Percentiles rank a stretch among this genome's conserved stretches.
Conservation (phyloP, 2,797 vertebrate genomes). For the Danio tinwini region DNA sequence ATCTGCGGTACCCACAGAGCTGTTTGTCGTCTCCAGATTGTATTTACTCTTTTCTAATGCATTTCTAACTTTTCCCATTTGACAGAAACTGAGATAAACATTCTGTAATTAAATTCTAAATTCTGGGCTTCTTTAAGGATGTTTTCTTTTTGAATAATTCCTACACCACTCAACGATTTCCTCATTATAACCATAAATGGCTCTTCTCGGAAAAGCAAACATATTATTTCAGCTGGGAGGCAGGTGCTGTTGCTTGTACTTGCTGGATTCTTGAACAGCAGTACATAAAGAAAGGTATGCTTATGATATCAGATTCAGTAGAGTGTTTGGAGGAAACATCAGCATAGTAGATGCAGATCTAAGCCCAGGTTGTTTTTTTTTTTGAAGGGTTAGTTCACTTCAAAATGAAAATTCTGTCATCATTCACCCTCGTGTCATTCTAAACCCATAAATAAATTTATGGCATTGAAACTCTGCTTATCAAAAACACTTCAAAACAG, state of each 20-base stretch:
- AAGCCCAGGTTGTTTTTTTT: neutral
- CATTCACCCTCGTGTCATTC: no score
- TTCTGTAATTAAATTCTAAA: conserved; percentile 59
- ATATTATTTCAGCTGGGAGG: conserved; percentile 23
- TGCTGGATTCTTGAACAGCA: conserved; percentile 15
- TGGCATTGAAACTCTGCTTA: no score
- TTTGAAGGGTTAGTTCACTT: neutral
- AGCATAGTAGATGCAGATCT: neutral
- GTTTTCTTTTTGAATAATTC: conserved; percentile 58
- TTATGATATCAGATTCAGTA: conserved; percentile 4
- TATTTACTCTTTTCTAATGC: conserved; percentile 57
- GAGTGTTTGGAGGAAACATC: conserved; percentile 5
- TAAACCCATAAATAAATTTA: no score
- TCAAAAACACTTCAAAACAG: no score
- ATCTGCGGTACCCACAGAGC: conserved; percentile 55
- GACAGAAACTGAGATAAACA: conserved; percentile 60
- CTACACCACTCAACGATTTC: conserved; percentile 27
- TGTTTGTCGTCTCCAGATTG: conserved; percentile 18
- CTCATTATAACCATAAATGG: conserved; percentile 2
- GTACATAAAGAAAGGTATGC: conserved; percentile 29
- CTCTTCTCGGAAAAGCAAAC: conserved; percentile 26
- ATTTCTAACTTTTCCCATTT: conserved; percentile 60
- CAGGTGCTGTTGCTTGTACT: conserved; percentile 26
- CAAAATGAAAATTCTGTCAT: no score
- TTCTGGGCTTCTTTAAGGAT: conserved; percentile 58